Percentiles rank a stretch among this genome's conserved stretches.
Evolutionary conservation across 2,113 vertebrate genomes (phyloP).

Genomic region (Protobothrops flavoviridis): DNA sequence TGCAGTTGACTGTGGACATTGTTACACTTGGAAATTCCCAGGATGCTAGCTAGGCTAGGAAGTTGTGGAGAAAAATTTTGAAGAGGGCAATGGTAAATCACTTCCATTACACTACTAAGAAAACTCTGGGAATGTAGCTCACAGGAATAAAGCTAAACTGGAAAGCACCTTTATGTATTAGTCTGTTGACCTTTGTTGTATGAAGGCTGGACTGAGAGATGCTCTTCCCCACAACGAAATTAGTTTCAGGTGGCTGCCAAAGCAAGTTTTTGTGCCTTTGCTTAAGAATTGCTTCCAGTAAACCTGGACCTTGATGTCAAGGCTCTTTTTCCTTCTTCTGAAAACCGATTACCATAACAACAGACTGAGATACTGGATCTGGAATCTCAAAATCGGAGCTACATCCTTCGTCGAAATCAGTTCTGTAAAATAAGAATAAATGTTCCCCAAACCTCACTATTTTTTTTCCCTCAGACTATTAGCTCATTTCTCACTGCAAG

Average conservation of each 20-base stretch:
- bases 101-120: background rate
- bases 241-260: constrained; percentile 2
- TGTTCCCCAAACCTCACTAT: background rate
- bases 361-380: background rate
- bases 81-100: background rate
- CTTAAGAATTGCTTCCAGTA: background rate
- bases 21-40: background rate
- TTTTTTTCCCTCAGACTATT: background rate
- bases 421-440: constrained; percentile 6
- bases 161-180: background rate
- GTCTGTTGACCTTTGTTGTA: background rate
- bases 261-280: background rate
- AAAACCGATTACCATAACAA: background rate
- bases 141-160: background rate
- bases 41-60: background rate
- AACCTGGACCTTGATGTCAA: constrained; percentile 1
- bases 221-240: background rate
- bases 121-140: background rate
- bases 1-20: background rate
- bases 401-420: background rate
- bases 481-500: background rate
- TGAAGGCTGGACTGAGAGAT: constrained; percentile 18
- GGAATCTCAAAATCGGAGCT: background rate
- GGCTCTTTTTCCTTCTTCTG: background rate
- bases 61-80: no score